Base-by-base conservation (phyloP, 2,113 vertebrate genomes). In the Esox niger region DNA sequence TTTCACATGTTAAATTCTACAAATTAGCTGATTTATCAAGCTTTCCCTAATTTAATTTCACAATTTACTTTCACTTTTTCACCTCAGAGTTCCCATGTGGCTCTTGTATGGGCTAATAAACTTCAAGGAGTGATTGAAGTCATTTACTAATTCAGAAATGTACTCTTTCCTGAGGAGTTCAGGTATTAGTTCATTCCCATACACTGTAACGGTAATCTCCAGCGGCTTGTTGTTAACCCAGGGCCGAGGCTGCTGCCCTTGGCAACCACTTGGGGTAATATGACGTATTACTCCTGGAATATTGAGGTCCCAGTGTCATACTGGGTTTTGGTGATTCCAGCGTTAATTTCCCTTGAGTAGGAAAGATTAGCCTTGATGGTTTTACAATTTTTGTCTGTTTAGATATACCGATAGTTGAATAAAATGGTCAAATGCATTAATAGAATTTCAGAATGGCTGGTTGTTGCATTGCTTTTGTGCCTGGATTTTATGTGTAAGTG, bases 51-150 rank as follows among this genome's bases (percentile, higher is more conserved):
- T n/a, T n/a, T n/a, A n/a, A n/a, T n/a, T n/a, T n/a, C n/a, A n/a
- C n/a, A n/a, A n/a, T n/a, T n/a, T n/a, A n/a, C n/a, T n/a, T n/a
- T n/a, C n/a, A n/a, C n/a, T n/a, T 83, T 84, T 85, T 85, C 77
- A 63, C 66, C 23, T 26, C 62, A 9, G 63, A 49, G n/a, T 46
- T 76, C 78, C 74, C 79, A 63, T 46, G 79, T 70, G 77, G 79
- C 47, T 70, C 69, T 58, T 62, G 38, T 62, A 62, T 20, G n/a
- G n/a, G 63, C 84, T 85, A 83, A 89, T 83, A 68, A 73, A 80
- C 79, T 72, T 73, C 68, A 74, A 82, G 82, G 78, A 83, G 79
- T 86, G 84, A 89, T 86, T 86, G 76, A 77, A 82, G 75, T 86
- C 82, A 77, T 86, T 84, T 80, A 85, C 72, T n/a, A 57, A 79